phyloP scores from a whole-genome alignment of 1,140 invertebrate genomes.

The Babylonia areolata region DNA sequence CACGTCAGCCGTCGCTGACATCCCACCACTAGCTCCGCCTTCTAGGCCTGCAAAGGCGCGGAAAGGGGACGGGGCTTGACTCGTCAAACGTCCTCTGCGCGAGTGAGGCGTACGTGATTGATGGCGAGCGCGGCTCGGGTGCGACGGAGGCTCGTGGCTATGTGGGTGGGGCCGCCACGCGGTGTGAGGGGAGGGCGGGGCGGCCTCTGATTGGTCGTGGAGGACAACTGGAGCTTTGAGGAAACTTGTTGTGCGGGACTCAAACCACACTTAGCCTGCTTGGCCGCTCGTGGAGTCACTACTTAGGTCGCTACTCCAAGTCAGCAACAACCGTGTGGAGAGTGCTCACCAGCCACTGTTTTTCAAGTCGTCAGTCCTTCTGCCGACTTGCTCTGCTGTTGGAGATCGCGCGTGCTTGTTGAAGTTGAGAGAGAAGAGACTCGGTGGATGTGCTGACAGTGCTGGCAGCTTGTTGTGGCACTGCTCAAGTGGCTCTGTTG shows the following conservation, averaged over 20 bases:
- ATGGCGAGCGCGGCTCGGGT: background rate
- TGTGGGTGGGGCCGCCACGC: background rate
- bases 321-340: background rate
- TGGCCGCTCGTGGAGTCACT: background rate
- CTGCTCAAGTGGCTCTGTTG: no score
- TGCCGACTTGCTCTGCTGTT: no score
- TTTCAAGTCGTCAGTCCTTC: background rate
- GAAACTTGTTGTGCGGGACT: background rate
- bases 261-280: background rate
- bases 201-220: slow-evolving; percentile 1
- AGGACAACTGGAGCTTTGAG: background rate
- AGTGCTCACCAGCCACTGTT: background rate
- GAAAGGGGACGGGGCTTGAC: background rate
- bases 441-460: no score
- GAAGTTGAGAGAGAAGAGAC: no score
- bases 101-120: background rate
- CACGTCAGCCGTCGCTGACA: slow-evolving; percentile 2
- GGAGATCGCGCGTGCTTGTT: no score
- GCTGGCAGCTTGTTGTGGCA: no score
- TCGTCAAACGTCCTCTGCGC: background rate
- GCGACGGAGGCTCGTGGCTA: background rate
- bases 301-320: slow-evolving; percentile 11
- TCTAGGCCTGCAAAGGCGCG: background rate
- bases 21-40: background rate
- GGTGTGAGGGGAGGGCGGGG: background rate